Evolutionary conservation across 37 sponge, comb jelly and placozoan species (phyloP).

Genomic region (Halichondria panicea): DNA sequence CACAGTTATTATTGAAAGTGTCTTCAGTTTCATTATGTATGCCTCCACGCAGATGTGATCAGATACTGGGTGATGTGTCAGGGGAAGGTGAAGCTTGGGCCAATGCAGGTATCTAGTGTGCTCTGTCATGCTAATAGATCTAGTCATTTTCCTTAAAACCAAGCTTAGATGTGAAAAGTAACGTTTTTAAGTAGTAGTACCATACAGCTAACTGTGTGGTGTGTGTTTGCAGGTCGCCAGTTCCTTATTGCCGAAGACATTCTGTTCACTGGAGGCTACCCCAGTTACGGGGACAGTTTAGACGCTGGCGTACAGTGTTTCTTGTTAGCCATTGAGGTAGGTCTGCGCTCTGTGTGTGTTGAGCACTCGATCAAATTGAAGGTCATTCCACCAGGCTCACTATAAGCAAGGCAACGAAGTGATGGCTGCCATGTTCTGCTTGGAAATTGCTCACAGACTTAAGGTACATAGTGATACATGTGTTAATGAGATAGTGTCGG

Average conservation of each 20-base stretch:
- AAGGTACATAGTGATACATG: constrained; percentile 7
- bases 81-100: constrained; percentile 81
- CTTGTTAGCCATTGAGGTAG: constrained; percentile 57
- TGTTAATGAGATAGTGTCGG: too few species aligned
- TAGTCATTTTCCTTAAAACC: too few species aligned
- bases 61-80: constrained; percentile 48
- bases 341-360: not conserved
- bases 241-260: constrained; percentile 62
- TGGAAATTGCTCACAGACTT: constrained; percentile 49
- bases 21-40: not conserved
- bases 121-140: too few species aligned
- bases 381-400: constrained; percentile 25
- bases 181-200: too few species aligned
- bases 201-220: not conserved
- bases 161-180: too few species aligned
- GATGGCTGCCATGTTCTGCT: constrained; percentile 67
- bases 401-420: constrained; percentile 36
- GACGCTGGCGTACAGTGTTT: constrained; percentile 75
- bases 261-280: constrained; percentile 21
- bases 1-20: not conserved
- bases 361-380: not conserved
- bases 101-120: constrained; percentile 68
- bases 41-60: constrained; percentile 81
- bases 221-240: constrained; percentile 43
- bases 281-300: constrained; percentile 53